Evolutionary conservation across 2,888 invertebrate species (phyloP), one percentile per base, ranked within the genome.

Genomic region (Nomada fabriciana): DNA sequence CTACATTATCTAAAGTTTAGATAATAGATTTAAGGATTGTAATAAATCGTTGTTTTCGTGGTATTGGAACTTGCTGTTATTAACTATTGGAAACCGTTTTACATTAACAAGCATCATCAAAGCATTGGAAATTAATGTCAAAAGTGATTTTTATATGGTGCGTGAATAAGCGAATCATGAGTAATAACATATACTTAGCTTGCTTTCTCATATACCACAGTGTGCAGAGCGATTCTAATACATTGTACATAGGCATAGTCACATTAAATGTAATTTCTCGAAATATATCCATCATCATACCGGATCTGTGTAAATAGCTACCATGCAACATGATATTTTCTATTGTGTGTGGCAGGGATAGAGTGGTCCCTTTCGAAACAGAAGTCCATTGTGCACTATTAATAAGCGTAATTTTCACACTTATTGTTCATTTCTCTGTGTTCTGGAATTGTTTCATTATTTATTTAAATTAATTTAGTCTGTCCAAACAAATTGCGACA

Each of bases 361-460:
- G 29, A 53, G 50, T 18, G 42, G 50, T 42, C 55, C 64, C 50
- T 69, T 67, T 64, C 52, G 72, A 82, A 80, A 76, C 23, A n/a
- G 52, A 64, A 69, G 55, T 64, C 80, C 64, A 80, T 80, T 82
- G 82, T 80, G 1, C 20, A 23, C 59, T 42, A 15, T 47, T 47
- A 47, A 47, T 47, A 11, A 20, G 23, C 20, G 23, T 65, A 42
- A 42, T 29, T 53, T 29, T 55, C 43, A 55, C 23, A 3, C 15
- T 55, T 69, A n/a, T 53, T 42, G 20, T 61, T 61, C 53, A 3
- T 60, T 67, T n/a, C 18, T 13, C 13, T 57, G 43, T 52, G 15
- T 15, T 53, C 52, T 55, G 5, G 11, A 5, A 47, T 18, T 20
- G 15, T 55, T 47, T 65, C n/a, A 5, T 73, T 73, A 5, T 73